Percentiles rank a stretch among this genome's conserved stretches.
Conservation (phyloP, 2,113 vertebrate genomes). For the Larimichthys crocea region DNA sequence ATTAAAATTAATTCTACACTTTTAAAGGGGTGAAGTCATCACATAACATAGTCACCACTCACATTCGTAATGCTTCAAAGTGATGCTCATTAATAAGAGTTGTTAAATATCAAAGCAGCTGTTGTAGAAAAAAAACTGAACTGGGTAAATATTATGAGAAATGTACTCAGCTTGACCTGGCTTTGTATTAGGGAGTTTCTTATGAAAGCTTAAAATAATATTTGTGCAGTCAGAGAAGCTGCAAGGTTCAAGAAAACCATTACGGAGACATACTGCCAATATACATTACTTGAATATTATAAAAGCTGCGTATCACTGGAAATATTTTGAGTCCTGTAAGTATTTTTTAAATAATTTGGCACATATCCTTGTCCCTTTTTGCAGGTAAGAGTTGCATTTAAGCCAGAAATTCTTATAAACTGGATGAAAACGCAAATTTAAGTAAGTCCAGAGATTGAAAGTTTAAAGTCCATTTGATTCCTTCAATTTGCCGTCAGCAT, state of each 20-base stretch:
- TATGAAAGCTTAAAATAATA: slow-evolving; percentile 3
- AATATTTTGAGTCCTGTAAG: background rate
- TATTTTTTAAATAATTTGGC: background rate
- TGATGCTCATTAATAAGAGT: background rate
- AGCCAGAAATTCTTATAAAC: background rate
- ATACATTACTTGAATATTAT: background rate
- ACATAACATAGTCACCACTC: background rate
- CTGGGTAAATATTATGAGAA: slow-evolving; percentile 13
- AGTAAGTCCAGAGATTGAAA: background rate
- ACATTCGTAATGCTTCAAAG: background rate
- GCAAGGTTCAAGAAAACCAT: background rate
- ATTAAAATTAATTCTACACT: background rate
- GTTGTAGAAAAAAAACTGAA: background rate
- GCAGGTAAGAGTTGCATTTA: background rate
- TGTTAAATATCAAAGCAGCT: background rate
- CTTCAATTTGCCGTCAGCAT: background rate
- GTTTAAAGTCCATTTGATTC: no score
- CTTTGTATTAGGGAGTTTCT: slow-evolving; percentile 1
- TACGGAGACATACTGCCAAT: background rate
- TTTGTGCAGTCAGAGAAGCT: background rate
- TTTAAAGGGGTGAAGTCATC: background rate
- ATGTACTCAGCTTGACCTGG: background rate
- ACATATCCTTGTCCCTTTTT: background rate
- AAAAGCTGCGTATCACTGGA: background rate
- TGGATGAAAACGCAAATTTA: background rate